Base-by-base conservation (phyloP, 2,797 vertebrate species). In the Scomberomorus guttatus region DNA sequence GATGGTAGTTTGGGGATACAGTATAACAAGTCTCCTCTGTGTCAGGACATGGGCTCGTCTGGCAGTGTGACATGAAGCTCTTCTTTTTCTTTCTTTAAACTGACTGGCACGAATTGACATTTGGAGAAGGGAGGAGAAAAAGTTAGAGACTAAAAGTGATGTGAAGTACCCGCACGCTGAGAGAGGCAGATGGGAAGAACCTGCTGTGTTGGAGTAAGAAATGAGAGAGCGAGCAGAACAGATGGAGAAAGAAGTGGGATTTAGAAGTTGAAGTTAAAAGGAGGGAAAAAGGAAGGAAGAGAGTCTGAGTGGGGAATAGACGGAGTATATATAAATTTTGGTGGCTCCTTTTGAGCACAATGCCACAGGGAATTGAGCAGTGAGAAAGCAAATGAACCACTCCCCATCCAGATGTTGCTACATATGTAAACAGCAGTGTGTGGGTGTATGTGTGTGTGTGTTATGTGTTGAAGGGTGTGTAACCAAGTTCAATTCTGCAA, bases 321-420 rank as follows among this genome's bases (percentile, higher is more conserved):
- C 34, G 17, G 29, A 75, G 39, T 24, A 61, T 60, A 86, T 83
- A 65, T 55, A 1, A 71, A 68, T 51, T 86, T 71, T 69, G 44
- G 44, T 79, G 72, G 37, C 60, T 87, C 13, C 22, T 46, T 87
- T 73, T 80, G 34, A 87, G 71, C 46, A 66, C 17, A 84, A 75
- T 71, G 61, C 82, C 52, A 1, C 50, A 66, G 82, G 76, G 79
- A 86, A 72, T 75, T 69, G 37, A 82, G 70, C 46, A 59, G 59
- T 77, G 68, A 82, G 48, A 77, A 73, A 79, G 77, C 73, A 87
- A 89, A 87, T 87, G 80, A 91, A 72, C 79, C 87, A 79, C 84
- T 89, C 87, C 81, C 76, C 62, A 67, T 86, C 84, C 87, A 92
- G 89, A 89, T 91, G 90, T 82, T 83, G 32, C 65, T 77, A 84